phyloP scores from a whole-genome alignment of 2,113 vertebrate species.

The Probosciger aterrimus region DNA sequence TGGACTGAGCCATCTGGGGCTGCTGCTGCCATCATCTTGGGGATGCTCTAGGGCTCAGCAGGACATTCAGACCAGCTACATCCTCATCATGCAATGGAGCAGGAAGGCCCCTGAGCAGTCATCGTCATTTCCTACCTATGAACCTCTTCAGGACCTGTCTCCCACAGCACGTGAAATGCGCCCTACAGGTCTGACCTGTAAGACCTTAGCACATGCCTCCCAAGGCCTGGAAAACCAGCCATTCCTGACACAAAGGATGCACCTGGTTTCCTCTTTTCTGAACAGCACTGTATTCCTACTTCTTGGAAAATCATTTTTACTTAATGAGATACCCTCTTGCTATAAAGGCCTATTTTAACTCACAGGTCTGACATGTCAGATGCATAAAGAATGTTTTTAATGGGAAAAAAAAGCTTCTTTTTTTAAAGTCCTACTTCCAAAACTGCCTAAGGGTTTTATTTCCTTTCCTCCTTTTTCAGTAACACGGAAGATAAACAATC shows the following conservation, averaged over 20 bases:
- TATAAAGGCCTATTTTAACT: not conserved
- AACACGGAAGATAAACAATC: not conserved
- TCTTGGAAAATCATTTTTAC: not conserved
- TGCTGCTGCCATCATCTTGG: not conserved
- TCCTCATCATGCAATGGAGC: not conserved
- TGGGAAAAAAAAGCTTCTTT: not conserved
- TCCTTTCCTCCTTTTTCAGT: not conserved
- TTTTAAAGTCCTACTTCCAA: not conserved
- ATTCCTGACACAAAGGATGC: not conserved
- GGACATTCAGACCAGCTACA: not conserved
- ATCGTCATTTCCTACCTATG: not conserved
- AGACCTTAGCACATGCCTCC: not conserved
- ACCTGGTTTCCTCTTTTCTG: not conserved
- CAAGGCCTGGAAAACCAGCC: not conserved
- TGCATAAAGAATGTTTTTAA: not conserved
- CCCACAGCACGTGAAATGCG: accelerated
- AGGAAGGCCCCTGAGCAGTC: not conserved
- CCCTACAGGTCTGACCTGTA: not conserved
- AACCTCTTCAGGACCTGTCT: not conserved
- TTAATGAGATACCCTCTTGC: not conserved
- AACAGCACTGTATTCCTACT: not conserved
- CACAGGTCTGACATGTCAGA: not conserved
- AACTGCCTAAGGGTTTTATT: not conserved
- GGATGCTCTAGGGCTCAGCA: not conserved
- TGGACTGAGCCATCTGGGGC: not conserved